phyloP scores from a whole-genome alignment of 2,113 vertebrate genomes.

The Ploceus nigricollis region DNA sequence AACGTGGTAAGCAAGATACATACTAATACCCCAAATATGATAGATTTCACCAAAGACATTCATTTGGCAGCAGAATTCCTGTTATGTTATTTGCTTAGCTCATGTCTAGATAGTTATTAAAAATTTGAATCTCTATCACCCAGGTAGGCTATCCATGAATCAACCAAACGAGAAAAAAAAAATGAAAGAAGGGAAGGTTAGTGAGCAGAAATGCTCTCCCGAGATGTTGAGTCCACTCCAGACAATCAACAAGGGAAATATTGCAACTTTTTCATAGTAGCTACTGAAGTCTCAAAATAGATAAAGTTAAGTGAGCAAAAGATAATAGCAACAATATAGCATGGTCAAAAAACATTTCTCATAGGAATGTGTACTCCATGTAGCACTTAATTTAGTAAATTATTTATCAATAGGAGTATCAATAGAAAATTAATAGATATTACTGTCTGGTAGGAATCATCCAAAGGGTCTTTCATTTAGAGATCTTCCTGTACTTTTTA shows the following conservation, averaged over 20 bases:
- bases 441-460: neutral
- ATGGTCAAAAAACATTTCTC: neutral
- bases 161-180: neutral
- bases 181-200: neutral
- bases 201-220: neutral
- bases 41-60: neutral
- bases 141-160: neutral
- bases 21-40: accelerated
- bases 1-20: neutral
- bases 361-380: neutral
- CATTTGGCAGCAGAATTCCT: neutral
- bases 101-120: neutral
- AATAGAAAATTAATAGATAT: neutral
- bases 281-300: neutral
- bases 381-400: neutral
- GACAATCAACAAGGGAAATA: neutral
- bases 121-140: neutral
- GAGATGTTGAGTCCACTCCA: neutral
- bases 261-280: neutral
- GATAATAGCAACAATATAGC: neutral
- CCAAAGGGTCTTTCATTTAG: neutral
- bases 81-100: neutral
- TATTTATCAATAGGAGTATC: neutral
- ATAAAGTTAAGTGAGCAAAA: neutral
- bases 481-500: neutral